A percentile compares a stretch with the other conserved stretches of the same genome.
phyloP scores from a whole-genome alignment of 2,113 vertebrate genomes.

The Meles meles region DNA sequence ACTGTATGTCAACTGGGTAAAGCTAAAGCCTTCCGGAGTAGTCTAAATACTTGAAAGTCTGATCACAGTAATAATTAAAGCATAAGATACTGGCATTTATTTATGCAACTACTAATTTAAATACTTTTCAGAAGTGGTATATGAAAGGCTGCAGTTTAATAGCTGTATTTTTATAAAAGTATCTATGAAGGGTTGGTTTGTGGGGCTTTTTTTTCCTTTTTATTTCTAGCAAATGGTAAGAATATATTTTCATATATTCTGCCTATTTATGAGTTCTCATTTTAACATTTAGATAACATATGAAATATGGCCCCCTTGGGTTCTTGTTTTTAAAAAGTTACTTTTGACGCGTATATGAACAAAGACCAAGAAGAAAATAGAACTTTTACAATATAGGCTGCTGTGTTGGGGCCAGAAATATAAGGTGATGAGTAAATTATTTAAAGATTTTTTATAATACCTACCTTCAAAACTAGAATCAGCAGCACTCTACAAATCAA shows the following conservation, averaged over 20 bases:
- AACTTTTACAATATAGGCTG: constrained; percentile 49
- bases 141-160: constrained; percentile 13
- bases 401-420: constrained; percentile 39
- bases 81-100: constrained; percentile 55
- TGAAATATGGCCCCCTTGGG: constrained; percentile 22
- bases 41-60: constrained; percentile 4
- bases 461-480: constrained; percentile 71
- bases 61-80: not conserved
- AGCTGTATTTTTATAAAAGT: constrained; percentile 59
- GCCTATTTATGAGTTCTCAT: constrained; percentile 31
- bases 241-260: constrained; percentile 41
- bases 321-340: constrained; percentile 31
- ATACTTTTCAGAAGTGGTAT: not conserved
- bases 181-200: not conserved
- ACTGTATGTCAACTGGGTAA: not conserved
- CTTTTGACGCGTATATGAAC: not conserved
- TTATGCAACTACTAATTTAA: constrained; percentile 52
- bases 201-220: not conserved
- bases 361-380: constrained; percentile 27
- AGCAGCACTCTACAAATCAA: constrained; percentile 70
- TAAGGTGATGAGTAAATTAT: constrained; percentile 31
- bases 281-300: constrained; percentile 25
- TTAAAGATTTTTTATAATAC: constrained; percentile 58
- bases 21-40: not conserved
- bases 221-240: constrained; percentile 52